Percentiles rank a stretch among this genome's conserved stretches.
phyloP scores from a whole-genome alignment of 2,888 invertebrate genomes.

The Diadegma fenestrale region DNA sequence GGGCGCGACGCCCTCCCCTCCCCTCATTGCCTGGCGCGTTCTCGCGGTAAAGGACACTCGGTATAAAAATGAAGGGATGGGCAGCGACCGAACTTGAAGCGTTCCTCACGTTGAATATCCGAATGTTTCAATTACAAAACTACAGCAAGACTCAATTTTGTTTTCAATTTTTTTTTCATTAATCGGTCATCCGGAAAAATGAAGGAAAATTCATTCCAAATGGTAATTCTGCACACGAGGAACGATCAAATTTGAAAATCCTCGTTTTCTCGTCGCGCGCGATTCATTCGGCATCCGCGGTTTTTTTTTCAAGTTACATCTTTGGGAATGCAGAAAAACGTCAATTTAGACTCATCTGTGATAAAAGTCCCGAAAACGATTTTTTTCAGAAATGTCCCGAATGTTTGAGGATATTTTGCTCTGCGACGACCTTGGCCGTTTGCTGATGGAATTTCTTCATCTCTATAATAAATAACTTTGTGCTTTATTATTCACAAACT shows the following conservation, averaged over 20 bases:
- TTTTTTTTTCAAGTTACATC: too few species aligned
- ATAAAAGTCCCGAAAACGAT: too few species aligned
- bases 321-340: too few species aligned
- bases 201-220: background rate
- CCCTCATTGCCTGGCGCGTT: constrained; percentile 28
- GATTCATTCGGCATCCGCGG: too few species aligned
- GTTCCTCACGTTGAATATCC: background rate
- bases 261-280: too few species aligned
- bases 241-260: too few species aligned
- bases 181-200: background rate
- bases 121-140: background rate
- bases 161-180: background rate
- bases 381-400: background rate
- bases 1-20: background rate
- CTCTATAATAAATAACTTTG: background rate
- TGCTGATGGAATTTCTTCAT: constrained; percentile 37
- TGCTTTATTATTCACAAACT: background rate
- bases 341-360: too few species aligned
- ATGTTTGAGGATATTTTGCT: background rate
- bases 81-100: background rate
- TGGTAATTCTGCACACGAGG: too few species aligned
- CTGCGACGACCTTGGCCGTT: background rate
- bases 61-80: constrained; percentile 14
- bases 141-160: background rate
- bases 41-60: constrained; percentile 40